Evolutionary conservation across 2,888 invertebrate genomes (phyloP).

Genomic region (Xestia c-nigrum): DNA sequence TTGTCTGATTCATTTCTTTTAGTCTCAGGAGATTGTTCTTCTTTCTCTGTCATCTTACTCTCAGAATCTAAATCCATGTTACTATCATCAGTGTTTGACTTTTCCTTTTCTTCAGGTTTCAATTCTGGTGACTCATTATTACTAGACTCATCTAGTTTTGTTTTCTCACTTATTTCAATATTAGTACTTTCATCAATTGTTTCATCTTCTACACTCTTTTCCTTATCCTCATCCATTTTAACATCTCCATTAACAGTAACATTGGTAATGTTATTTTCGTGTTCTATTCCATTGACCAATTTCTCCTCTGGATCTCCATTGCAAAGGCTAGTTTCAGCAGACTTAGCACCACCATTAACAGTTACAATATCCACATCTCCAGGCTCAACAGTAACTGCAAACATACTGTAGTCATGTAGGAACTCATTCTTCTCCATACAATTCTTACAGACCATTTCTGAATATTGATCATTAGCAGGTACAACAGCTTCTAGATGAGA

Average conservation of each 20-base stretch:
- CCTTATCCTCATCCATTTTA: conserved; percentile 30
- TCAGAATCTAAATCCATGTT: conserved; percentile 30
- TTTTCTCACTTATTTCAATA: conserved; percentile 18
- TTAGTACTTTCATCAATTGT: conserved; percentile 8
- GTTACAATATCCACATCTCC: conserved; percentile 73
- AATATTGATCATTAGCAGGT: conserved; percentile 91
- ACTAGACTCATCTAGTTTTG: conserved; percentile 14
- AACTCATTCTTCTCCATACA: conserved; percentile 95
- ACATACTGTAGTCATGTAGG: conserved; percentile 92
- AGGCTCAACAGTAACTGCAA: conserved; percentile 81
- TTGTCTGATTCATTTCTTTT: conserved; percentile 18
- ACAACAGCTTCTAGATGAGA: conserved; percentile 92
- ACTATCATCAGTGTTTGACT: conserved; percentile 7
- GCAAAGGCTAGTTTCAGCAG: conserved; percentile 47
- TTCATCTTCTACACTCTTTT: conserved; percentile 15
- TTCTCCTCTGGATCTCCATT: conserved; percentile 63
- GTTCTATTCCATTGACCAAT: conserved; percentile 35
- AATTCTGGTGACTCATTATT: conserved; percentile 26
- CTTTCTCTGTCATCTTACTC: conserved; percentile 6
- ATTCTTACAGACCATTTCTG: conserved; percentile 95
- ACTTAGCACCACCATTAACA: conserved; percentile 62
- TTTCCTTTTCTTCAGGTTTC: conserved; percentile 18
- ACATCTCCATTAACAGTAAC: conserved; percentile 23
- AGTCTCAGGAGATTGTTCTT: conserved; percentile 29
- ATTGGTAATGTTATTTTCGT: conserved; percentile 5